Evolutionary conservation across 1,140 invertebrate genomes (phyloP), one percentile per base, ranked within the genome.

Genomic region (Camponotus pennsylvanicus): DNA sequence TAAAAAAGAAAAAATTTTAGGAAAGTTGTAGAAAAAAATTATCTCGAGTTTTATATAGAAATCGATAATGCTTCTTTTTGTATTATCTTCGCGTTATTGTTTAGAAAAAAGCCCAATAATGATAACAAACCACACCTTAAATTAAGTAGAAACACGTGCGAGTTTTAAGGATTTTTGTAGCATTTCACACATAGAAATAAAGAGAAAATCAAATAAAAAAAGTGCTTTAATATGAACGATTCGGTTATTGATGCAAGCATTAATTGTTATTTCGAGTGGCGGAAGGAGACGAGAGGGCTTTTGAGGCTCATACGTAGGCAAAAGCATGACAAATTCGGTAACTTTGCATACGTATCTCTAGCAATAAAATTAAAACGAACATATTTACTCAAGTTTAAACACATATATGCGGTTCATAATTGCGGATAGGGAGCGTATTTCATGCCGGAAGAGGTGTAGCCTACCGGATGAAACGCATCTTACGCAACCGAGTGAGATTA

Each of bases 211-310:
- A 40, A 13, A 61, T 37, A 57, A 63, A n/a, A n/a, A 83, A 75
- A 83, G 15, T 63, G 69, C 40, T 73, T 55, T 37, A 34, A 37
- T 1, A 37, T 27, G 4, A 83, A 61, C n/a, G 18, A 37, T 71
- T 27, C n/a, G 52, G 8, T 73, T 73, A 73, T 73, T 40, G 13
- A 1, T 49, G 55, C 55, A 73, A 73, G 67, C 52, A 13, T 79
- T 55, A 37, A 11, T 34, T 13, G 55, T 73, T 75, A 83, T 83
- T 83, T 75, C 79, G 55, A 83, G 79, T 49, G 32, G 69, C 40
- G n/a, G 61, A 73, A 61, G 8, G 32, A 61, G 55, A 82, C 40
- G 66, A 82, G 27, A 52, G 73, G 61, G 69, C 55, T 37, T 83
- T 73, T 69, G 15, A 57, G 3, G 21, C 78, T 40, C 27, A 59